phyloP scores from a whole-genome alignment of 2,888 invertebrate species.

The Cantharis rufa region DNA sequence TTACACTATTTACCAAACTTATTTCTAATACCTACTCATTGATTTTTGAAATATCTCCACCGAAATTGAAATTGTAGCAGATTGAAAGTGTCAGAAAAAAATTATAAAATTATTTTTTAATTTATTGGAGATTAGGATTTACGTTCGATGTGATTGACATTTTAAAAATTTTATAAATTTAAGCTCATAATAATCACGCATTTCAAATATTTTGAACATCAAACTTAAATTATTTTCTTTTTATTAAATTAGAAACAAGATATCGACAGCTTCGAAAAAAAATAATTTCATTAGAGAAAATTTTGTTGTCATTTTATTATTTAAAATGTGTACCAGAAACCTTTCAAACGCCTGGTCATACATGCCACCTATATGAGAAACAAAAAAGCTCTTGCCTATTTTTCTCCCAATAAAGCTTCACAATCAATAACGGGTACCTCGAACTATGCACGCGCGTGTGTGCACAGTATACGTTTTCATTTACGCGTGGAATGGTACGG shows the following conservation, averaged over 20 bases:
- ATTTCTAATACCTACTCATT: not conserved
- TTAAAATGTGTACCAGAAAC: not conserved
- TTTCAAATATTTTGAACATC: not conserved
- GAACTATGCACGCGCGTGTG: conserved; percentile 40
- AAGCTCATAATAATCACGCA: not conserved
- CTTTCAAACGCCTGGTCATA: not conserved
- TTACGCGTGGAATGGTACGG: conserved; percentile 38
- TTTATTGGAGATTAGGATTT: not conserved
- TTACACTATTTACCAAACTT: not conserved
- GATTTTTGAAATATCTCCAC: not conserved
- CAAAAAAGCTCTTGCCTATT: conserved; percentile 34
- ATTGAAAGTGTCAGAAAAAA: not conserved
- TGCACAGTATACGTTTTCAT: conserved; percentile 40
- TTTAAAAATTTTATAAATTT: not conserved
- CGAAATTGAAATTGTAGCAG: not conserved
- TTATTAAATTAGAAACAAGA: not conserved
- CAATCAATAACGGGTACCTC: conserved; percentile 41
- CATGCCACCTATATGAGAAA: conserved; percentile 43
- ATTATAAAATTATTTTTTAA: not conserved
- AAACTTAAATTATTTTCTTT: not conserved
- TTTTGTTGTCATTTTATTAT: not conserved
- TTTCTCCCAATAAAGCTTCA: conserved; percentile 34
- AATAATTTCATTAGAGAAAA: not conserved
- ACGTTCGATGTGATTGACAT: not conserved
- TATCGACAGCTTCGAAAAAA: not conserved